These are phyloP conservation scores for Microcebus griseorufus DNA, from an alignment of 2,113 vertebrate species.

Conservation along the genomic window DNA sequence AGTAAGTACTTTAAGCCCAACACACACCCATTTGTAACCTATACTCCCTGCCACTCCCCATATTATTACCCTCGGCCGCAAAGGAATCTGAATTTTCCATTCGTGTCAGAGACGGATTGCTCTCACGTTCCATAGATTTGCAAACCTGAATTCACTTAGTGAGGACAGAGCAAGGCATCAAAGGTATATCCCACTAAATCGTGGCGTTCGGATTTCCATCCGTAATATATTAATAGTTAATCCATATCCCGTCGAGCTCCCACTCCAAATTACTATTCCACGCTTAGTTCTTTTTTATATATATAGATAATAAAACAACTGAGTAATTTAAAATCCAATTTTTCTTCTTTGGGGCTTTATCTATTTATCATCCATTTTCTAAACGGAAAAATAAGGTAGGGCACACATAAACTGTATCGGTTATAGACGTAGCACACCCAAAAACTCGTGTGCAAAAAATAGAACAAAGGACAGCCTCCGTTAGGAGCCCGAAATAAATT, in stretches of 20 bases:
- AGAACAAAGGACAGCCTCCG: background rate
- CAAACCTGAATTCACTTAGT: background rate
- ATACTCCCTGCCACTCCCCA: rapidly evolving
- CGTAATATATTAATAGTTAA: too few species aligned
- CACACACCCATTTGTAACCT: background rate
- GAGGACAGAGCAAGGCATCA: too few species aligned
- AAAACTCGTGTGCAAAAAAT: background rate
- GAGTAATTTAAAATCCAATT: background rate
- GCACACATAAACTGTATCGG: background rate
- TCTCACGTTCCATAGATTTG: background rate
- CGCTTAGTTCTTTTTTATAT: background rate
- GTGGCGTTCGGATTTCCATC: background rate
- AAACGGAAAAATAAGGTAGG: background rate
- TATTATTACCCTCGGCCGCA: background rate
- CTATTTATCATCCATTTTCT: background rate
- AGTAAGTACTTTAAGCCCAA: background rate
- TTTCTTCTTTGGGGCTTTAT: background rate
- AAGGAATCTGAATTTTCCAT: background rate
- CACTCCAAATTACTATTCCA: background rate
- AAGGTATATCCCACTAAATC: rapidly evolving
- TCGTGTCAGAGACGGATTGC: rapidly evolving
- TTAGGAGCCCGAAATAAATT: conserved; percentile 30
- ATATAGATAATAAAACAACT: background rate
- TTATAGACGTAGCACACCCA: background rate
- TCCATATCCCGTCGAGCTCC: too few species aligned